phyloP scores from a whole-genome alignment of 2,888 invertebrate genomes.

The Diaprepes abbreviatus region DNA sequence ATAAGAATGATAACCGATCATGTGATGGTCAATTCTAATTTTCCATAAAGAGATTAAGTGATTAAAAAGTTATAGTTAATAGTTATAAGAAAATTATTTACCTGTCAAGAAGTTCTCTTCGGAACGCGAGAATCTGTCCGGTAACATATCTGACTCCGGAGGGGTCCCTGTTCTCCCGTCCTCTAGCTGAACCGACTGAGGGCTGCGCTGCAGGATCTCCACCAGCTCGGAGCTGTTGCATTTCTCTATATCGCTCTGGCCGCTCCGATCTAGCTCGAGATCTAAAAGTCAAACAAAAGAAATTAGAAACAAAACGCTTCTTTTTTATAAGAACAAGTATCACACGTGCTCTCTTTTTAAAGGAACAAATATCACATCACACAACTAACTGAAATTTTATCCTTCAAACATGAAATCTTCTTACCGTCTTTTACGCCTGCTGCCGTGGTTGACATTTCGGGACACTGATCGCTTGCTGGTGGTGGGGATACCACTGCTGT shows the following conservation, averaged over 20 bases:
- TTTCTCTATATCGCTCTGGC: slow-evolving; percentile 48
- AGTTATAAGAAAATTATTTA: slow-evolving; percentile 40
- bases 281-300: slow-evolving; percentile 13
- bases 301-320: no score
- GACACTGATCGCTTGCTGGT: slow-evolving; percentile 54
- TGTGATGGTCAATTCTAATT: no score
- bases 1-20: no score
- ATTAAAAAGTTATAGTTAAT: no score
- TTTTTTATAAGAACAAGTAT: no score
- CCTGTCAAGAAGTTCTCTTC: slow-evolving; percentile 63
- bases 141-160: slow-evolving; percentile 55
- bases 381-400: no score
- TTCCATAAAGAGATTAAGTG: no score
- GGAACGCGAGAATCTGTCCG: slow-evolving; percentile 66
- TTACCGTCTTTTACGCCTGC: slow-evolving; percentile 63
- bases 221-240: slow-evolving; percentile 29
- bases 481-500: slow-evolving; percentile 49
- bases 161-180: slow-evolving; percentile 45
- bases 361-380: no score
- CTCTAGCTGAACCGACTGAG: neutral
- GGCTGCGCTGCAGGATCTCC: slow-evolving; percentile 28
- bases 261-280: slow-evolving; percentile 47
- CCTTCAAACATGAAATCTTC: no score
- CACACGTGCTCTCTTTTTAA: no score
- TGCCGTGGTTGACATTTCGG: slow-evolving; percentile 62